Evolutionary conservation across 2,888 invertebrate genomes (phyloP).

Genomic region (Conomelus anceps): DNA sequence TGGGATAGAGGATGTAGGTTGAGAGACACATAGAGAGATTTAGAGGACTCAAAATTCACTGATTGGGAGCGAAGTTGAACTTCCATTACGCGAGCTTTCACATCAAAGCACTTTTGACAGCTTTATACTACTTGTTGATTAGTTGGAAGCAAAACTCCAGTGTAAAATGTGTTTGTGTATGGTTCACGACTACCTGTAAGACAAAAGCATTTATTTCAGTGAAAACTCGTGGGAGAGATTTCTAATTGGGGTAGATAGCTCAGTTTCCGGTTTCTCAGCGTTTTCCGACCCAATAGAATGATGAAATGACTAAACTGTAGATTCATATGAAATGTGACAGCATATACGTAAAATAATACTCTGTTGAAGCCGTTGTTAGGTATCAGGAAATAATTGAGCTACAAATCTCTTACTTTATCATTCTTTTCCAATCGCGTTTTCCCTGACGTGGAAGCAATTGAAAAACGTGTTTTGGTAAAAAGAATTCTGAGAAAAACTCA

Average conservation of each 20-base stretch:
- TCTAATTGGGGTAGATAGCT: background rate
- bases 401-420: too few relatives aligned
- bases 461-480: too few relatives aligned
- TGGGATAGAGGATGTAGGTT: background rate
- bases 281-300: background rate
- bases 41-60: background rate
- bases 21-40: background rate
- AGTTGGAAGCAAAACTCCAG: too few relatives aligned
- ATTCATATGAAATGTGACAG: background rate
- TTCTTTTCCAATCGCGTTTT: too few relatives aligned
- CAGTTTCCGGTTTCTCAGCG: background rate
- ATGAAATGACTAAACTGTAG: background rate
- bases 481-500: too few relatives aligned
- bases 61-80: background rate
- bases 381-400: too few relatives aligned
- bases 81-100: background rate
- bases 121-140: background rate
- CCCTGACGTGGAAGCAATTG: too few relatives aligned
- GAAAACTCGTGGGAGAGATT: background rate
- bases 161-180: background rate
- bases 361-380: too few relatives aligned
- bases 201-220: background rate
- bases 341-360: too few relatives aligned
- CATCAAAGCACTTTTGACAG: background rate
- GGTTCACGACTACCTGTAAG: too few relatives aligned